Base-by-base conservation (phyloP, 2,113 vertebrate species). In the Tragulus kanchil region DNA sequence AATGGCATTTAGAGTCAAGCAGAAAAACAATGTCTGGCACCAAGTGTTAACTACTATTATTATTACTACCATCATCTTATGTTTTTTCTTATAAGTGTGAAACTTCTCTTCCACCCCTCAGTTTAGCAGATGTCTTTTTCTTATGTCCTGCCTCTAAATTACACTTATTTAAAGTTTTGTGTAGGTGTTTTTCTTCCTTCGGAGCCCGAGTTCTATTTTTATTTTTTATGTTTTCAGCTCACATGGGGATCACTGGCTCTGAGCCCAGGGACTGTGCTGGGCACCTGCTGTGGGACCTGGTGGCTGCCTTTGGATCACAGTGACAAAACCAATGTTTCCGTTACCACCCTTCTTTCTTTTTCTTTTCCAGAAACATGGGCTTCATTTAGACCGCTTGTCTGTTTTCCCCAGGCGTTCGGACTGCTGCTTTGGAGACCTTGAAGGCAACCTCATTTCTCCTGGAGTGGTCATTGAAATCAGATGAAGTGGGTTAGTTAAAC, bases 351-450 rank as follows among this genome's bases (percentile, higher is more conserved):
- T 69, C 50, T 78, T 36, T 45, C 31, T 83, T 4, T 84, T 23
- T 75, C 26, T 90, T 88, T 77, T 52, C 26, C 82, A 73, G 93
- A 59, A 31, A 87, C 82, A 8, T 26, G 58, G 78, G 54, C 61
- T 90, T 88, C 58, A 52, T 78, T 50, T 77, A 90, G 59, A 56
- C 4, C 64, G 67, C 45, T 17, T 25, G 8, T 67, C 62, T 81
- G 36, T 62, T 89, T 97, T 52, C 94, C 56, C 56, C 48, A 71
- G 90, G 75, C 84, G 36, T 91, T 96, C 14, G 71, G 54, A 82
- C 3, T 56, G 77, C 50, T 69, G 75, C 31, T 81, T 79, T 26
- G 16, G 50, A 64, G 48, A 73, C 62, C 5, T 17, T n/a, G 92
- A 84, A 31, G 21, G 31, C 10, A 58, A 16, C 36, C 31, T 0